Conservation (phyloP, 2,888 invertebrate species). For the Heliothis peltigera region DNA sequence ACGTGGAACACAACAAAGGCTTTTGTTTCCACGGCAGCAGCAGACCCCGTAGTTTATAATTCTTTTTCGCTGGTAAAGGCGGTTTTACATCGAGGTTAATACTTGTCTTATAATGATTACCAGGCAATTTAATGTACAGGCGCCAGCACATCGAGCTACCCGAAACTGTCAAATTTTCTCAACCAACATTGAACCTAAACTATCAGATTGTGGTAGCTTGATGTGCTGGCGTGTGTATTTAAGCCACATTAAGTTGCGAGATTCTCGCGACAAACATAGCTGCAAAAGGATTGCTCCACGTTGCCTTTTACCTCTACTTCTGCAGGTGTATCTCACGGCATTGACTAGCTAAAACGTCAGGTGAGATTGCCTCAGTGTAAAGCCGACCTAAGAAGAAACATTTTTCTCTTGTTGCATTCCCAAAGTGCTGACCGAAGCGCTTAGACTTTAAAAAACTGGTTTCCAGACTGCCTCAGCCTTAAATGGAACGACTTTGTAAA, state of each 20-base stretch:
- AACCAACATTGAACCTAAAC: too few relatives aligned
- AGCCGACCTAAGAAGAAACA: not conserved
- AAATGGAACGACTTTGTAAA: conserved; percentile 69
- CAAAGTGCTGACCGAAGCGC: conserved; percentile 82
- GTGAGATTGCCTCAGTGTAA: not conserved
- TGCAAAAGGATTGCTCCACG: not conserved
- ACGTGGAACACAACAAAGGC: conserved; percentile 88
- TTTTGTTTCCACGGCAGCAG: conserved; percentile 81
- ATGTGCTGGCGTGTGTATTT: too few relatives aligned
- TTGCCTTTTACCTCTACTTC: not conserved
- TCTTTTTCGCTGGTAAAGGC: conserved; percentile 72
- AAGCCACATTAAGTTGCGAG: not conserved
- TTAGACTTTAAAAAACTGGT: conserved; percentile 79
- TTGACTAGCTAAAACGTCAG: not conserved
- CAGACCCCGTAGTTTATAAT: conserved; percentile 50
- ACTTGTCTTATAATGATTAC: not conserved
- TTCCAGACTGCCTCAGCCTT: conserved; percentile 61
- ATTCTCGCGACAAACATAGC: not conserved
- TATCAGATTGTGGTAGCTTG: too few relatives aligned
- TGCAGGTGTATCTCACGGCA: not conserved
- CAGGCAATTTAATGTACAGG: too few relatives aligned
- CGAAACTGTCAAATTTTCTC: too few relatives aligned
- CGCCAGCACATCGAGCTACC: too few relatives aligned
- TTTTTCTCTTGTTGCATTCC: conserved; percentile 85
- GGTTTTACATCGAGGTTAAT: not conserved